Conservation (phyloP, 2,797 vertebrate species). For the Hafferia zeledoni region DNA sequence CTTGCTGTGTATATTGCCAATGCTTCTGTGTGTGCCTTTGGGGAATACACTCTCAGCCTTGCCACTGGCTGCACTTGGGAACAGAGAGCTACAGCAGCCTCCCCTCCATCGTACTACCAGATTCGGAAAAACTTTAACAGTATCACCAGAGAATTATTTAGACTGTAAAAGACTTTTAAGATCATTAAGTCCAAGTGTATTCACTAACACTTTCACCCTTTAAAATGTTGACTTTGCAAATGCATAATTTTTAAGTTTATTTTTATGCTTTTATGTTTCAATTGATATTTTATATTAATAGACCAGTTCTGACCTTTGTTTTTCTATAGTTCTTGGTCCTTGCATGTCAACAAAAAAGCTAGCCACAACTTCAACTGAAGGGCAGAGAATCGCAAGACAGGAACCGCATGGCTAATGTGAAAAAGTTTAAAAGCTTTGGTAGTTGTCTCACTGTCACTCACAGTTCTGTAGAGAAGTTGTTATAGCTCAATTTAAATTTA, state of each 20-base stretch:
- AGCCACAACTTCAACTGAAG: neutral
- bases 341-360: neutral
- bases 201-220: neutral
- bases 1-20: neutral
- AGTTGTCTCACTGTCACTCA: neutral
- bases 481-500: neutral
- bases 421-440: neutral
- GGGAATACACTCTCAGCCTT: neutral
- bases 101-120: fast-evolving
- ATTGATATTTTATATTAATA: neutral
- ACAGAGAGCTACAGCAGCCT: neutral
- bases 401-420: neutral
- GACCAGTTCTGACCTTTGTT: neutral
- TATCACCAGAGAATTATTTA: neutral
- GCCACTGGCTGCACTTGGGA: neutral
- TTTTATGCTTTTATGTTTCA: neutral
- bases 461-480: neutral
- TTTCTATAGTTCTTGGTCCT: neutral
- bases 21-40: neutral
- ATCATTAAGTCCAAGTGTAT: neutral
- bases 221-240: neutral
- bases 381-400: neutral
- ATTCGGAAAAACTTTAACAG: neutral
- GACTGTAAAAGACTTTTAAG: neutral
- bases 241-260: fast-evolving